Base-by-base conservation (phyloP, 2,888 invertebrate genomes). In the Drosophila quinaria region DNA sequence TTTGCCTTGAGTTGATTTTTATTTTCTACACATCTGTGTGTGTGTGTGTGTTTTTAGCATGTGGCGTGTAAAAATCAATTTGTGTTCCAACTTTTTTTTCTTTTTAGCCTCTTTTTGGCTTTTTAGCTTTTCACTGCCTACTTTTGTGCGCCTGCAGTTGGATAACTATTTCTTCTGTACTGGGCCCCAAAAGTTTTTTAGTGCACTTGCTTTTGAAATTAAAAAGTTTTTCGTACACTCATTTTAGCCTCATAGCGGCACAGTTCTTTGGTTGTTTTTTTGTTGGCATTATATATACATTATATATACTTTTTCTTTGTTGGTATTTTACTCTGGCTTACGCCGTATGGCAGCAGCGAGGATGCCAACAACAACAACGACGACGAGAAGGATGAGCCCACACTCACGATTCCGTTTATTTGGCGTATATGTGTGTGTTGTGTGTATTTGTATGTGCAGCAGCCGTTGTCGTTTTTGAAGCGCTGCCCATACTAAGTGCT, bases 21-120 rank as follows among this genome's bases (percentile, higher is more conserved):
- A 35, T 60, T 47, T 59, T 15, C 15, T 11, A 9, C 39, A 37
- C 9, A 41, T 37, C 9, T 37, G 10, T 25, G n/a, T 29, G 15
- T 54, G 39, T 55, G n/a, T 22, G 4, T 39, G 68, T 62, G 47
- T 35, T 42, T 67, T 68, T 54, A 47, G 58, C 74, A 61, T 65
- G 73, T 69, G 69, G 71, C 66, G 65, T 78, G 68, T 76, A 78
- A 84, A 87, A 84, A 84, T 84, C 87, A 87, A 84, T 84, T 80
- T 76, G 67, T 67, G 69, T 78, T 75, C 49, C 15, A 78, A 63
- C 46, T 69, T 80, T 74, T 74, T 62, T 49, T 50, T 11, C 65
- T 8, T 29, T 29, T 5, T 55, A 29, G 29, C 55, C n/a, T 47
- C 39, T 25, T 37, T 41, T 56, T 37, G 37, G 31, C 51, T 55